Percentiles rank a stretch among this genome's conserved stretches.
These are phyloP conservation scores for Drosophila pegasa DNA, from an alignment of 2,888 invertebrate species.

Conservation along the genomic window DNA sequence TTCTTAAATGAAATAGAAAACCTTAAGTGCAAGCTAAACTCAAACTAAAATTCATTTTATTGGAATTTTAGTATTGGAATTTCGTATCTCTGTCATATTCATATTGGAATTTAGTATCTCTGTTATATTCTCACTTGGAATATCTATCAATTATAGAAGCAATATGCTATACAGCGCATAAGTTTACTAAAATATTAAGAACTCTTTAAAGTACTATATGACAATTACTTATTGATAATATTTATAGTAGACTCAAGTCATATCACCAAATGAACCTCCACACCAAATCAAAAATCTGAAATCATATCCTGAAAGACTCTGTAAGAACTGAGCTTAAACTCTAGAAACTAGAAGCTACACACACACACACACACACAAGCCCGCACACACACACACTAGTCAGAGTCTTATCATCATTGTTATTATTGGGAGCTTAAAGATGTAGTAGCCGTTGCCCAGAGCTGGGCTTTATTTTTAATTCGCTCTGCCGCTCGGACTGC, in stretches of 20 bases:
- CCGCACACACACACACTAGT: background rate
- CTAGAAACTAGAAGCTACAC: slow-evolving; percentile 18
- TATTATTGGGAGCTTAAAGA: slow-evolving; percentile 35
- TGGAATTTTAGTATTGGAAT: no score
- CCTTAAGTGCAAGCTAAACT: no score
- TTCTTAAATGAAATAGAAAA: no score
- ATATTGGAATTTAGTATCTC: no score
- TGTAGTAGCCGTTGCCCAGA: slow-evolving; percentile 7
- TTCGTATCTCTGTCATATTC: no score
- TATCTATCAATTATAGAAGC: background rate
- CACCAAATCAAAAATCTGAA: slow-evolving; percentile 39
- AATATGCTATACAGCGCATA: background rate
- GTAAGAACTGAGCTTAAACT: background rate
- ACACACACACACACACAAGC: background rate
- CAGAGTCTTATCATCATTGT: slow-evolving; percentile 7
- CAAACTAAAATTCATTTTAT: no score
- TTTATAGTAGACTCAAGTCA: background rate
- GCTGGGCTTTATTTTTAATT: slow-evolving; percentile 1
- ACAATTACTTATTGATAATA: background rate
- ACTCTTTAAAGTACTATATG: background rate
- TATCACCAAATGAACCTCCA: background rate
- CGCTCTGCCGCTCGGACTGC: background rate
- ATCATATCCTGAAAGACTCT: background rate
- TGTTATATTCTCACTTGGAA: background rate
- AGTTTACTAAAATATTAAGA: background rate